Percentiles rank a stretch among this genome's conserved stretches.
Conservation (phyloP, 2,113 vertebrate genomes). For the Osmerus eperlanus region DNA sequence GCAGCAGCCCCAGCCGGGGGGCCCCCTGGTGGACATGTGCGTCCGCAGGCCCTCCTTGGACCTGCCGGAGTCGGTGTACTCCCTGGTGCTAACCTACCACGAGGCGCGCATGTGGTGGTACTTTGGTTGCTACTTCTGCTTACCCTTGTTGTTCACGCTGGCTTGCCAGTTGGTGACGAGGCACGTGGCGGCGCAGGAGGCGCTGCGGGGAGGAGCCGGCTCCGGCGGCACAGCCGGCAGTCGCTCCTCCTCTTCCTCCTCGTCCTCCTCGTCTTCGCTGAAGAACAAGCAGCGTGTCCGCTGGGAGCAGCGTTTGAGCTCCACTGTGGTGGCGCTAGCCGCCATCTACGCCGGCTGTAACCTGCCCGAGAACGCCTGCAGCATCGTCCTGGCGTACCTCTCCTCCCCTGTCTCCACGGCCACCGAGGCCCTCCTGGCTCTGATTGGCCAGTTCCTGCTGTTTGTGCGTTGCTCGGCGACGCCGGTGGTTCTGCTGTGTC, state of each 20-base stretch:
- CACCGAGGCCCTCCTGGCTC: conserved; percentile 75
- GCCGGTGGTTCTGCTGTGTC: conserved; percentile 81
- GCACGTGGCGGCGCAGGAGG: conserved; percentile 60
- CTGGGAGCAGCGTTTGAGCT: conserved; percentile 73
- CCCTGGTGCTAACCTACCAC: conserved; percentile 90
- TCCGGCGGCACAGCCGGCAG: conserved; percentile 23
- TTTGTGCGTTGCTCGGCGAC: conserved; percentile 83
- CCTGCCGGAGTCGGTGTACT: conserved; percentile 82
- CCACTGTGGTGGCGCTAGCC: conserved; percentile 80
- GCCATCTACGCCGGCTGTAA: conserved; percentile 77
- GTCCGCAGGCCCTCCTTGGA: conserved; percentile 75
- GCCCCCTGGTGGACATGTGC: conserved; percentile 70
- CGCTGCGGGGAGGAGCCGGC: conserved; percentile 30
- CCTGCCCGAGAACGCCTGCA: conserved; percentile 83
- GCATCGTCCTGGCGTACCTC: conserved; percentile 81
- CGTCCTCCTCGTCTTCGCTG: background rate
- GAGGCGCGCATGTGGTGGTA: conserved; percentile 94
- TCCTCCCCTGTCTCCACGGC: conserved; percentile 63
- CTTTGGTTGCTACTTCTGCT: conserved; percentile 92
- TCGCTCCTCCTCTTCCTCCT: conserved; percentile 43
- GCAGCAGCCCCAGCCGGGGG: background rate
- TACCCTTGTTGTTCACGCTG: conserved; percentile 89
- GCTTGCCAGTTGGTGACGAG: conserved; percentile 88
- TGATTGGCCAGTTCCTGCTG: conserved; percentile 89
- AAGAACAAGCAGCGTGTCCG: conserved; percentile 66